These are phyloP conservation scores for Brachypodius melanocephalos DNA, from an alignment of 2,113 vertebrate genomes.

Conservation along the genomic window DNA sequence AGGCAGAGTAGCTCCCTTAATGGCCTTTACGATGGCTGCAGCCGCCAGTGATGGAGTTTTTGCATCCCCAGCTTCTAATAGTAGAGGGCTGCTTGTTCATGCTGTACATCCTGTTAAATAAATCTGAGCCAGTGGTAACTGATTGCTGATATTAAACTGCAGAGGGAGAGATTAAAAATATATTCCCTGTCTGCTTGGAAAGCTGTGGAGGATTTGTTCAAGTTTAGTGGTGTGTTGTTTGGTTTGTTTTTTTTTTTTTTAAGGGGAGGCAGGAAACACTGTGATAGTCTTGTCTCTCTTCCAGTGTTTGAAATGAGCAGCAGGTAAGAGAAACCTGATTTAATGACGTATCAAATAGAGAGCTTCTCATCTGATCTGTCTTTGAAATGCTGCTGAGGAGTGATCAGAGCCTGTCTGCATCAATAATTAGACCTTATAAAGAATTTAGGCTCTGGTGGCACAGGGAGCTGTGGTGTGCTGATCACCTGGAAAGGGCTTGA, in stretches of 20 bases:
- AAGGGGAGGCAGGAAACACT: not conserved
- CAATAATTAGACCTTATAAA: constrained; percentile 22
- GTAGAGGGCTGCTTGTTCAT: not conserved
- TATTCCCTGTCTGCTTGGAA: not conserved
- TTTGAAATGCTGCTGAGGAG: not conserved
- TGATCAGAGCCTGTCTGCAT: not conserved
- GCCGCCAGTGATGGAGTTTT: constrained; percentile 24
- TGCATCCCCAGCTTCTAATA: constrained; percentile 18
- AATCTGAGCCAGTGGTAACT: not conserved
- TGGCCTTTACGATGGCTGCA: constrained; percentile 34
- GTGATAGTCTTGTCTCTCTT: not conserved
- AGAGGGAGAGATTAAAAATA: not conserved
- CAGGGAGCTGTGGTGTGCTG: not conserved
- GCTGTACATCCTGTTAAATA: constrained; percentile 26
- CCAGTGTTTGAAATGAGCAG: not conserved
- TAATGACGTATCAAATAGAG: not conserved
- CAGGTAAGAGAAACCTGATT: not conserved
- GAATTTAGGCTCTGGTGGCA: not conserved
- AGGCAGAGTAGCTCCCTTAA: constrained; percentile 54
- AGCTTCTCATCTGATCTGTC: not conserved
- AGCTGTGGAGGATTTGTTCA: not conserved
- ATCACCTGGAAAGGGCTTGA: not conserved
- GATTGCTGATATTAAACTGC: not conserved
- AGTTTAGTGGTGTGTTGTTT: not conserved
- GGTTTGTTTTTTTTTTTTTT: too few relatives aligned